Percentiles rank a stretch among this genome's conserved stretches.
phyloP scores from a whole-genome alignment of 1,140 invertebrate species.

The Caenorhabditis remanei region DNA sequence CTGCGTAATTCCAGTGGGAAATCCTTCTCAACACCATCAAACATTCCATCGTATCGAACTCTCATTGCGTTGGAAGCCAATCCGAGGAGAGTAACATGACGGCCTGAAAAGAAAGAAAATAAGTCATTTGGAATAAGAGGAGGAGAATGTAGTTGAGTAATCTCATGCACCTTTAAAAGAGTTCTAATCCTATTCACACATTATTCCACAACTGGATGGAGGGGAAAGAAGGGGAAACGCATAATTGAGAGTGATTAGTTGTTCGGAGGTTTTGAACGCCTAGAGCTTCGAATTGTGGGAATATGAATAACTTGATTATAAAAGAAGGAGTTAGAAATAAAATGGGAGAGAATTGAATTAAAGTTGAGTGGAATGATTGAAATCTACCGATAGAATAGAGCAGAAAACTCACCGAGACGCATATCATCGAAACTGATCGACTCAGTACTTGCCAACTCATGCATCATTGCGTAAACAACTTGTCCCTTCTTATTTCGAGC shows the following conservation, averaged over 20 bases:
- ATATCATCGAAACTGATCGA: not conserved
- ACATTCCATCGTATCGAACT: not conserved
- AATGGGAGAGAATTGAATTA: not conserved
- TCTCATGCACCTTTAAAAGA: constrained; percentile 17
- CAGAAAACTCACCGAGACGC: not conserved
- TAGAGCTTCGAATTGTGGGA: not conserved
- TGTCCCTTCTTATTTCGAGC: constrained; percentile 66
- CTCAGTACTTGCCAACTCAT: constrained; percentile 10
- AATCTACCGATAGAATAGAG: not conserved
- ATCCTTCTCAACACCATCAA: constrained; percentile 15
- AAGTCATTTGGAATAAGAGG: constrained; percentile 2
- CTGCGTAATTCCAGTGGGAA: not conserved
- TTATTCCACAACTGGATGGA: not conserved
- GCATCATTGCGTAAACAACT: constrained; percentile 69
- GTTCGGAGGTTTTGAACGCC: not conserved
- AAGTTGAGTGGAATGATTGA: constrained; percentile 8
- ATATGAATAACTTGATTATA: constrained; percentile 36
- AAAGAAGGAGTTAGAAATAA: not conserved
- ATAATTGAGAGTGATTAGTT: constrained; percentile 57
- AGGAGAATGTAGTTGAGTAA: constrained; percentile 18
- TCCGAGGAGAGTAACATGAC: constrained; percentile 55
- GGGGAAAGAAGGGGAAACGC: not conserved
- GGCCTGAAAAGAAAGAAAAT: constrained; percentile 57
- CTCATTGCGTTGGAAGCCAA: constrained; percentile 62
- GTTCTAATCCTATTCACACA: constrained; percentile 45